phyloP scores from a whole-genome alignment of 2,888 invertebrate genomes.

The Cinara cedri region DNA sequence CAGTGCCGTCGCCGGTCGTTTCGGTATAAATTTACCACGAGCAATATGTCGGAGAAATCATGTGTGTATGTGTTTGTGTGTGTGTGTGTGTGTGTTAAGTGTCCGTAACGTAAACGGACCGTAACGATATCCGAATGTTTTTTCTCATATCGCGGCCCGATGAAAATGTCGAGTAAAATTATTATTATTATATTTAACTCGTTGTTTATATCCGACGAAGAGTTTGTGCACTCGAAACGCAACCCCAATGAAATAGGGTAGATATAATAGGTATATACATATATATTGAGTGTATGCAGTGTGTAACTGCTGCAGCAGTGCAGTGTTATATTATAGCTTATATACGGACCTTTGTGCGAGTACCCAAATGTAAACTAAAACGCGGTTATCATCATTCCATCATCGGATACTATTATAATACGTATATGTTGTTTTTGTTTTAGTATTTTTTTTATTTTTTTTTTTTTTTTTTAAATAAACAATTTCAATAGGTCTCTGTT shows the following conservation, averaged over 20 bases:
- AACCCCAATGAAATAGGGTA: conserved; percentile 25
- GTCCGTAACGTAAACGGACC: conserved; percentile 36
- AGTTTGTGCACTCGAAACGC: conserved; percentile 28
- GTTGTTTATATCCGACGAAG: conserved; percentile 34
- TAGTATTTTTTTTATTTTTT: background rate
- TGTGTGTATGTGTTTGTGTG: background rate
- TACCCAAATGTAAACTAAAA: background rate
- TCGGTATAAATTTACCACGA: background rate
- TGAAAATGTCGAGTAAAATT: conserved; percentile 29
- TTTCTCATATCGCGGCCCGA: conserved; percentile 11
- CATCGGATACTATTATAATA: conserved; percentile 21
- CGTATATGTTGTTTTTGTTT: conserved; percentile 4
- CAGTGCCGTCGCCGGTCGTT: conserved; percentile 30
- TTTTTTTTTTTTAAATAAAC: conserved; percentile 51
- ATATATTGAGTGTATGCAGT: background rate
- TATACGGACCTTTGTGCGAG: background rate
- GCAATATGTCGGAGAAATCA: background rate
- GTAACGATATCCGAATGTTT: conserved; percentile 43
- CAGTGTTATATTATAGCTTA: too few relatives aligned
- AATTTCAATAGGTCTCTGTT: conserved; percentile 46
- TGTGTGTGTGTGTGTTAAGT: conserved; percentile 5
- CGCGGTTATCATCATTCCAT: conserved; percentile 48
- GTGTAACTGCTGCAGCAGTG: background rate
- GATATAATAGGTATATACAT: background rate
- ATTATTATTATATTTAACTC: background rate